Conservation (phyloP, 2,797 vertebrate genomes). For the Pteronotus mesoamericanus region DNA sequence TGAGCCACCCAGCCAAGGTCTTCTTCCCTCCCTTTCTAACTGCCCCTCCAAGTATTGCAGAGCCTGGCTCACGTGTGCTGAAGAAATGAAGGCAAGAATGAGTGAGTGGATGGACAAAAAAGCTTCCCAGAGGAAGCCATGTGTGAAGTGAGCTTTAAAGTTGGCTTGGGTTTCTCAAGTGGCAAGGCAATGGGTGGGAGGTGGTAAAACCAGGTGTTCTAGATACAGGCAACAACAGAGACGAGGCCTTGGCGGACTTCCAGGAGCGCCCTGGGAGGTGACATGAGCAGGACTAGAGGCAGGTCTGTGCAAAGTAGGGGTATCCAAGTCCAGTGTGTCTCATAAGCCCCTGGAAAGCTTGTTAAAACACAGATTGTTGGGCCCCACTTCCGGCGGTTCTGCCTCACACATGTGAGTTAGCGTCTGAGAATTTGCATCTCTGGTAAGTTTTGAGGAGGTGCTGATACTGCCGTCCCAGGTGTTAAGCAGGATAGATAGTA, state of each 20-base stretch:
- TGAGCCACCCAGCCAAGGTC: background rate
- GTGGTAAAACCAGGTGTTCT: background rate
- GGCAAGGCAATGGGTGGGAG: background rate
- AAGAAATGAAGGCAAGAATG: background rate
- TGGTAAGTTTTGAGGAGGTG: background rate
- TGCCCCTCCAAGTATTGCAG: background rate
- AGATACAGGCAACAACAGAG: fast-evolving
- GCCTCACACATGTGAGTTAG: background rate
- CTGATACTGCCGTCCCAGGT: background rate
- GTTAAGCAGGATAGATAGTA: background rate
- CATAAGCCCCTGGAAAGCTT: background rate
- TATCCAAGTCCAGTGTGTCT: background rate
- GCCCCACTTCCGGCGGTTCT: background rate
- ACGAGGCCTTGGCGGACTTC: background rate
- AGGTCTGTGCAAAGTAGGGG: background rate
- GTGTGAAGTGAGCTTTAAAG: background rate
- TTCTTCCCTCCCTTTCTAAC: background rate
- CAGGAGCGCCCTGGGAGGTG: background rate
- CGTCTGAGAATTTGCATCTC: background rate
- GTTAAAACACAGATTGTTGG: background rate
- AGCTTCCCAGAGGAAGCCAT: background rate
- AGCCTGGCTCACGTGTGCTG: background rate
- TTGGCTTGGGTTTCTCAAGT: background rate
- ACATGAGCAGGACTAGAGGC: background rate
- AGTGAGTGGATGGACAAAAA: background rate